phyloP scores from a whole-genome alignment of 1,140 invertebrate species.

The Drosophila santomea region DNA sequence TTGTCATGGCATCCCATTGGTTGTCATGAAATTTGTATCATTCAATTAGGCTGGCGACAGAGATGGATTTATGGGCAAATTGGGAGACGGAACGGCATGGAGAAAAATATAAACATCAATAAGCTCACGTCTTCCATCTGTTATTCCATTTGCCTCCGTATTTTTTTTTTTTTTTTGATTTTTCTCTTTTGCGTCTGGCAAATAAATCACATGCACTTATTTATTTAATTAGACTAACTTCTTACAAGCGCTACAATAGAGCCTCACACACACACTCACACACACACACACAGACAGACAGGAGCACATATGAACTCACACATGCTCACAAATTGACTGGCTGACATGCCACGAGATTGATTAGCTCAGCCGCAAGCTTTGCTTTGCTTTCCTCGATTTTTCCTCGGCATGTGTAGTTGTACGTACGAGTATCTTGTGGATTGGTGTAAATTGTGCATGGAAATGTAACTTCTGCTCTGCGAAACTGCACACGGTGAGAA shows the following conservation, averaged over 20 bases:
- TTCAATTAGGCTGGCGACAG: conserved; percentile 46
- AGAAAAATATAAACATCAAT: conserved; percentile 60
- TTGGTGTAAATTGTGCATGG: conserved; percentile 83
- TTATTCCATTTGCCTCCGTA: conserved; percentile 27
- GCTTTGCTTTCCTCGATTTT: conserved; percentile 36
- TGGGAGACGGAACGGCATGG: not conserved
- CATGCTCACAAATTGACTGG: conserved; percentile 74
- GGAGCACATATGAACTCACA: conserved; percentile 30
- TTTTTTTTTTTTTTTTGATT: not conserved
- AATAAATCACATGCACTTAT: conserved; percentile 83
- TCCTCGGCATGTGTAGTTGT: conserved; percentile 25
- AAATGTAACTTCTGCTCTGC: conserved; percentile 77
- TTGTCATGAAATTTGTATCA: conserved; percentile 49
- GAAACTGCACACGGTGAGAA: conserved; percentile 19
- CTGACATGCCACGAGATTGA: conserved; percentile 82
- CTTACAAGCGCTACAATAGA: conserved; percentile 79
- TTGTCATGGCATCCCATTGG: conserved; percentile 20
- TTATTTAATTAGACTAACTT: conserved; percentile 83
- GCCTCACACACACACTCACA: not conserved
- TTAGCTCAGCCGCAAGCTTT: conserved; percentile 73
- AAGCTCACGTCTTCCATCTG: conserved; percentile 52
- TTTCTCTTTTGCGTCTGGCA: conserved; percentile 51
- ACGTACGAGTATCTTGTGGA: conserved; percentile 45
- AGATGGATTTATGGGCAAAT: conserved; percentile 24
- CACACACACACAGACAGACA: conserved; percentile 19